These are phyloP conservation scores for Mesochorus sp. DNA, from an alignment of 2,888 invertebrate genomes.

Conservation along the genomic window DNA sequence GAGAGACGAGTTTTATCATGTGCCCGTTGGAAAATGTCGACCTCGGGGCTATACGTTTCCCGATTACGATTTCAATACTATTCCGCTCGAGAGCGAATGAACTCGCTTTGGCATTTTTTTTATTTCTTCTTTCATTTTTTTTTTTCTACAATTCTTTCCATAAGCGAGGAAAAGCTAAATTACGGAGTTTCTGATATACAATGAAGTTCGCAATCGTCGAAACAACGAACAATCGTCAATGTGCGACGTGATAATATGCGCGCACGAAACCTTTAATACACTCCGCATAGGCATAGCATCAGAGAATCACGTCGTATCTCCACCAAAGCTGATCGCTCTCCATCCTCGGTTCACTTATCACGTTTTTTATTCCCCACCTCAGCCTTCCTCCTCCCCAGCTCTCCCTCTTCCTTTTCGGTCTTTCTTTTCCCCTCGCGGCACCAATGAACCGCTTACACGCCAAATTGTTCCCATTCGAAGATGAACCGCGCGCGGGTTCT, in stretches of 20 bases:
- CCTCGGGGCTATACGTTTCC: no score
- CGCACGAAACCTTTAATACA: no score
- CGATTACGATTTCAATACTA: conserved; percentile 10
- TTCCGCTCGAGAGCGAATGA: no score
- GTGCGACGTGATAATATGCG: no score
- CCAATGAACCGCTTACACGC: conserved; percentile 70
- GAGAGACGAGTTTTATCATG: no score
- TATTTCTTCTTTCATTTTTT: no score
- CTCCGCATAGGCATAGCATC: no score
- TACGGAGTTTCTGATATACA: conserved; percentile 11
- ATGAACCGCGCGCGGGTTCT: conserved; percentile 69
- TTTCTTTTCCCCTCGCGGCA: conserved; percentile 22
- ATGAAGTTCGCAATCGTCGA: conserved; percentile 28
- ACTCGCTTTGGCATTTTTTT: not conserved
- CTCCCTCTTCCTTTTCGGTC: not conserved
- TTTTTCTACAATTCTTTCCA: not conserved
- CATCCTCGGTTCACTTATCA: conserved; percentile 51
- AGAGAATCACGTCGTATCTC: conserved; percentile 55
- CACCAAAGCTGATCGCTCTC: conserved; percentile 55
- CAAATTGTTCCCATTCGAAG: conserved; percentile 78
- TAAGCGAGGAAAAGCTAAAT: conserved; percentile 8
- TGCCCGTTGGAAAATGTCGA: no score
- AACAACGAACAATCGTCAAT: conserved; percentile 5
- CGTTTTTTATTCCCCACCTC: conserved; percentile 37
- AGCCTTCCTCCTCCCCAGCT: conserved; percentile 9